Base-by-base conservation (phyloP, 2,113 vertebrate species). In the Corvus cornix region DNA sequence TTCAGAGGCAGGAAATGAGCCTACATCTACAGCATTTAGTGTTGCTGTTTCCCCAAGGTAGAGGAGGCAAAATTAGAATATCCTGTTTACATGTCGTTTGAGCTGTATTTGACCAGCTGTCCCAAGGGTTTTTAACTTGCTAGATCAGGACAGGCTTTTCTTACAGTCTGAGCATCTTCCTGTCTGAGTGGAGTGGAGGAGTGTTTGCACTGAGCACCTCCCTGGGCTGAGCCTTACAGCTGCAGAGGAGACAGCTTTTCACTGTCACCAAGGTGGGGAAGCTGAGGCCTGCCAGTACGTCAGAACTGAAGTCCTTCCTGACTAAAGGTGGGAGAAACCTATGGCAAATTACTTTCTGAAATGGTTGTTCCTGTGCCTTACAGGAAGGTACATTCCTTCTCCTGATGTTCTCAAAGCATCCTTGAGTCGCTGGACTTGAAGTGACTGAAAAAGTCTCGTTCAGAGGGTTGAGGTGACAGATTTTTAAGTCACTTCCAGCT, bases 21-120 rank as follows among this genome's bases (percentile, higher is more conserved):
- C 82, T 72, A 44, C 9, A 35, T 76, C 31, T 44, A 46, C 59
- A 86, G 75, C 68, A 46, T 51, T 64, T 70, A 31, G 53, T 52
- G 56, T 66, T 83, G 51, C 51, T 90, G 60, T 75, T 96, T 94
- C 83, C 69, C 0, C 5, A 82, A 87, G 59, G 82, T 69, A 56
- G 52, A 75, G 44, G 44, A 41, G 60, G 60, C 73, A 92, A 56
- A 92, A 92, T 95, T 90, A 81, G 90, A 94, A 93, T 93, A 89
- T 96, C 96, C 88, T 96, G 93, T 95, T 96, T 95, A 90, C 82
- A 60, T 77, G 68, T 56, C 0, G 0, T 18, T 85, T 4, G 31
- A 52, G 79, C 83, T 68, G 66, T 84, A n/a, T 92, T 92, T 95
- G 83, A 75, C 68, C 41, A 91, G 39, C 75, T 92, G 76, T 92